Conservation (phyloP, 2,888 invertebrate genomes). For the Endotricha flammealis region DNA sequence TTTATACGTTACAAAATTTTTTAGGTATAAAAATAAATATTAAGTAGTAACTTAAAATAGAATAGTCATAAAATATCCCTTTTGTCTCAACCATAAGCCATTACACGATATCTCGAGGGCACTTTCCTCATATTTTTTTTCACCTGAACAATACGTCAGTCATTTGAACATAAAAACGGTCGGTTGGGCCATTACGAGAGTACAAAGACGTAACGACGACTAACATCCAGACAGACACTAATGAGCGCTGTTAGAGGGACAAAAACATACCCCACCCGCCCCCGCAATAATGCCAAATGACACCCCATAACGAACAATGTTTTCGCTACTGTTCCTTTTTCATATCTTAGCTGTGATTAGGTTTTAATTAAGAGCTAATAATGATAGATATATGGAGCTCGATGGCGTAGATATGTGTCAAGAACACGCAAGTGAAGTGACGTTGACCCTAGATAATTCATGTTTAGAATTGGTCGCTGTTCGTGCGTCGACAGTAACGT, state of each 20-base stretch:
- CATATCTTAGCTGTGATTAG: too few relatives aligned
- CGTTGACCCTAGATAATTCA: too few relatives aligned
- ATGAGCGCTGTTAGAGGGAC: conserved; percentile 30
- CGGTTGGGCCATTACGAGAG: conserved; percentile 16
- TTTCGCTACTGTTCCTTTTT: background rate
- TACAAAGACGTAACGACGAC: conserved; percentile 24
- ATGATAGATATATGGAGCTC: too few relatives aligned
- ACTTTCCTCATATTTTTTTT: conserved; percentile 11
- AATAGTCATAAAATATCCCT: background rate
- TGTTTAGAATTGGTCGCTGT: too few relatives aligned
- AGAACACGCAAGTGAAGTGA: too few relatives aligned
- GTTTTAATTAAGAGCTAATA: too few relatives aligned
- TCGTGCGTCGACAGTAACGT: too few relatives aligned
- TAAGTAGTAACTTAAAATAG: too few relatives aligned
- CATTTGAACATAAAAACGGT: conserved; percentile 14
- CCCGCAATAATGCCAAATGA: background rate
- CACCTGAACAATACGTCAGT: conserved; percentile 13
- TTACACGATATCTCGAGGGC: background rate
- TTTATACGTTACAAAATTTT: too few relatives aligned
- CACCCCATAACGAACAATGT: background rate
- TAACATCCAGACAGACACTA: conserved; percentile 29
- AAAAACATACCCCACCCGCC: conserved; percentile 4
- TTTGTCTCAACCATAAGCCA: background rate
- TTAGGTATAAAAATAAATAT: too few relatives aligned
- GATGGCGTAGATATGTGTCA: too few relatives aligned